Base-by-base conservation (phyloP, 2,888 invertebrate species). In the Oscheius onirici region DNA sequence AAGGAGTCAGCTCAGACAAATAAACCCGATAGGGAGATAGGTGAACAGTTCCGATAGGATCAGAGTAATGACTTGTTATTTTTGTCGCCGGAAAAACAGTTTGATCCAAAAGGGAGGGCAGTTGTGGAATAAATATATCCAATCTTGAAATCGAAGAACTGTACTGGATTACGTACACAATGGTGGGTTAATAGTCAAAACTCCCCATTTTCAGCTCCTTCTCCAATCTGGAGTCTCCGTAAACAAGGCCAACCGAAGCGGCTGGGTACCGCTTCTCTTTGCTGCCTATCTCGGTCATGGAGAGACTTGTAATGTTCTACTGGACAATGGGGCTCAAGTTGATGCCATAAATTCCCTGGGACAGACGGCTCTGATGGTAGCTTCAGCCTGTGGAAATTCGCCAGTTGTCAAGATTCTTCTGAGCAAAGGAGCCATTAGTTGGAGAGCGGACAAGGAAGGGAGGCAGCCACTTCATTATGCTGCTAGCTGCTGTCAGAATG, bases 181-280 rank as follows among this genome's bases (percentile, higher is more conserved):
- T n/a, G n/a, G n/a, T n/a, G n/a, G n/a, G n/a, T n/a, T n/a, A n/a
- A n/a, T n/a, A n/a, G n/a, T n/a, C n/a, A n/a, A n/a, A n/a, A n/a
- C n/a, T n/a, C n/a, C n/a, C n/a, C n/a, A n/a, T 34, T 6, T 17
- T 72, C 49, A 65, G 70, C 63, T 52, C 22, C 44, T 66, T 1
- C 22, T 66, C 34, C 10, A 26, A 61, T 74, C n/a, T 65, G 76
- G 51, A 60, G 11, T 44, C 51, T 46, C 69, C 11, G 69, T 77
- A 17, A 58, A 65, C 8, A 24, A 46, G 69, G 69, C 69, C 41
- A 80, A 80, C 28, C 54, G 43, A 11, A 43, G 94, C 0, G 96
- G 97, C 0, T 97, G 96, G 97, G 96, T 97, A 0, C 95, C 97
- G 0, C 88, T 97, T 67, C 96, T 97, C 88, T 96, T 97, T 88